Percentiles rank a stretch among this genome's conserved stretches.
phyloP scores from a whole-genome alignment of 1,140 invertebrate genomes.

The Bombus impatiens region DNA sequence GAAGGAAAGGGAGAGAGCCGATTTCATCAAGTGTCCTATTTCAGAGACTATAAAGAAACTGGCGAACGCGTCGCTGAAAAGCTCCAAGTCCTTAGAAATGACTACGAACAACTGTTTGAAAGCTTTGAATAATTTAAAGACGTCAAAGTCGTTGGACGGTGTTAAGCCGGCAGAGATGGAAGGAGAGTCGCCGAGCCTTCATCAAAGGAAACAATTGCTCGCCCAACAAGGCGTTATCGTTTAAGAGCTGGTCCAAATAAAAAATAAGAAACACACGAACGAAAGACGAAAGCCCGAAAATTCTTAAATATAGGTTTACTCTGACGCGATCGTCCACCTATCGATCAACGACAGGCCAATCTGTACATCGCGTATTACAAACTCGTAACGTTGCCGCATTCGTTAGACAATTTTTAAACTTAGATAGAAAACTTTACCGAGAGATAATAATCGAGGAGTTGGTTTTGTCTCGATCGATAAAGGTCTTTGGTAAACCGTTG shows the following conservation, averaged over 20 bases:
- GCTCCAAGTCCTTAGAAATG: conserved; percentile 77
- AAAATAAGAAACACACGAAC: rapidly evolving
- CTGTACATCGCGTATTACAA: not conserved
- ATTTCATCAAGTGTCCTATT: conserved; percentile 79
- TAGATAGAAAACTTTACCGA: not conserved
- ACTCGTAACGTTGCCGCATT: not conserved
- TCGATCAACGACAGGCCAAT: not conserved
- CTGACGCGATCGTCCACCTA: not conserved
- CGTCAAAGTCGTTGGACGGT: conserved; percentile 72
- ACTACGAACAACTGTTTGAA: conserved; percentile 74
- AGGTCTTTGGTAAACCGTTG: not conserved
- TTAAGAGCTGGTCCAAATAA: conserved; percentile 50
- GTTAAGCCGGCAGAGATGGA: conserved; percentile 63
- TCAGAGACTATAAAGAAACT: conserved; percentile 80
- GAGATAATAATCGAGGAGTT: not conserved
- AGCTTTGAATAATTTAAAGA: conserved; percentile 73
- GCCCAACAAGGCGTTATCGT: conserved; percentile 80
- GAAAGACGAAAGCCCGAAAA: not conserved
- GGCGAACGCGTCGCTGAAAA: conserved; percentile 77
- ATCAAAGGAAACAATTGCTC: conserved; percentile 79
- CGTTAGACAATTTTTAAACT: not conserved
- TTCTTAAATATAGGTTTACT: not conserved
- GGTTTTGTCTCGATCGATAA: not conserved
- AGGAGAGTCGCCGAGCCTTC: conserved; percentile 78
- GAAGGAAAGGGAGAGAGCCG: conserved; percentile 74